Evolutionary conservation across 2,888 invertebrate genomes (phyloP), one percentile per base, ranked within the genome.

Genomic region (Scrobipalpa atriplicella): DNA sequence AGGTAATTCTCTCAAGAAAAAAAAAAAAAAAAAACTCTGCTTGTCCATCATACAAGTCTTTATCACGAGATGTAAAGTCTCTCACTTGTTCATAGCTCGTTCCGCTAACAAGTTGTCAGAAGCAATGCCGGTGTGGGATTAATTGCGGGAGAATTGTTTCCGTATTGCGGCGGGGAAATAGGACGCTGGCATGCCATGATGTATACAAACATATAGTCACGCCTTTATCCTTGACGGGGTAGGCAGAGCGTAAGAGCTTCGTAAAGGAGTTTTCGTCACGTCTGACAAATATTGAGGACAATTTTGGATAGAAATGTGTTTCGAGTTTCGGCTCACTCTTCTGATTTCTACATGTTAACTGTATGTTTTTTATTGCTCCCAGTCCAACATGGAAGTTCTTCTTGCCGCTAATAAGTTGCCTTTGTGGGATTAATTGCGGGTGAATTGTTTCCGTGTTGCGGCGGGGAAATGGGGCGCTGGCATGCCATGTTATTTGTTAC

Each of bases 141-240:
- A 78, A 78, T 78, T 73, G 73, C 69, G 69, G 68, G 43, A 64
- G 72, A 70, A 75, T 75, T 76, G 75, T 76, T 81, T 80, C 74
- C 76, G 76, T 75, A 77, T 71, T 67, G 66, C 16, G 39, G 21
- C 9, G 65, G 13, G 69, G 60, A 79, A 80, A 83, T 80, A 68
- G 72, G 60, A 56, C 52, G 47, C 16, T 21, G 70, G 73, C 83
- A 82, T 75, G 82, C 76, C 52, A 74, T 21, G 11, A 39, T 56
- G n/a, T 47, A n/a, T 47, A 16, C 47, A 29, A 29, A 29, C 29
- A n/a, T 21, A 52, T 1, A 13, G 21, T 21, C 21, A 11, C 13
- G 29, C 29, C 29, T 29, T 29, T 29, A 3, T 29, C 5, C 29
- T 5, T 29, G 2, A 29, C 2, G 5, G 29, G 29, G 29, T 29